Base-by-base conservation (phyloP, 2,113 vertebrate species). In the Coptodon rendalli region DNA sequence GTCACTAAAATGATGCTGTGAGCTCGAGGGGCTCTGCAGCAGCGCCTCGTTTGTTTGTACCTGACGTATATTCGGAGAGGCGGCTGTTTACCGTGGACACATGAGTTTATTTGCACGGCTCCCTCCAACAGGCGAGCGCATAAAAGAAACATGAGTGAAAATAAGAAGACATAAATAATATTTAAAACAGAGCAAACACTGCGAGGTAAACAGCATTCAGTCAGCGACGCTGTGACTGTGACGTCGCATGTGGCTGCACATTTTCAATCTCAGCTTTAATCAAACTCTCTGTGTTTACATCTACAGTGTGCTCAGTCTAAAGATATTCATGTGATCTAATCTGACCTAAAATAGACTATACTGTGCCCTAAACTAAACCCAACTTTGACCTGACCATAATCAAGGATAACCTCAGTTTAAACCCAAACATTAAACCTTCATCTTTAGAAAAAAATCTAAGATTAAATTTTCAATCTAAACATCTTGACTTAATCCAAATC, bases 381-480 rank as follows among this genome's bases (percentile, higher is more conserved):
- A 1, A 0, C 38, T 4, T 1, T 71, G 5, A 43, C 13, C n/a
- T 71, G 38, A 71, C 0, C 12, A 9, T 71, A 16, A 71, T 43
- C 5, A 40, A 43, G 16, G 29, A 10, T 34, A 27, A 27, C n/a
- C n/a, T 43, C 11, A 0, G 6, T 43, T 16, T 71, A 71, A 43
- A 71, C 36, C 66, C 12, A 71, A 71, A 24, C 6, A 71, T 43
- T 71, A 24, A 43, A 68, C 63, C 63, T 68, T 38, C 6, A 68
- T 3, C 34, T 68, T 22, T 34, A 6, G 34, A 61, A 59, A 5
- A 13, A 8, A 16, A 66, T 13, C 34, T 22, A 14, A 68, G n/a
- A 68, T 40, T 22, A 68, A 0, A 14, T 5, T 38, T 38, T 71
- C 12, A 68, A 40, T 22, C 63, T 68, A 68, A 68, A 24, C 36